Conservation (phyloP, 2,888 invertebrate genomes). For the Cheilosia impressa region DNA sequence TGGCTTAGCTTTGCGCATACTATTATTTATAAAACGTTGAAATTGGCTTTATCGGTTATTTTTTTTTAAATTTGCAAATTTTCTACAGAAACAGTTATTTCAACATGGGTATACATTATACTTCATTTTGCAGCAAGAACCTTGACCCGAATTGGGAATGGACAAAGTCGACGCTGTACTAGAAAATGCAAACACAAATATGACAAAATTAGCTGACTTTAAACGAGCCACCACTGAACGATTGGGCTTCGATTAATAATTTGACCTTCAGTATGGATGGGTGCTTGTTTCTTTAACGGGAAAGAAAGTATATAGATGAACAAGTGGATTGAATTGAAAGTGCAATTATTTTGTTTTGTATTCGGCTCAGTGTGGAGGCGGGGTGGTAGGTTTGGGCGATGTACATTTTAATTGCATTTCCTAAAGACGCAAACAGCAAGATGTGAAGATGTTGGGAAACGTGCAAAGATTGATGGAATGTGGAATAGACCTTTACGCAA, state of each 20-base stretch:
- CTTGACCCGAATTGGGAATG: slow-evolving; percentile 38
- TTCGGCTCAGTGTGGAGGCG: too few relatives aligned
- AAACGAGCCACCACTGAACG: background rate
- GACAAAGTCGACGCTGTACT: background rate
- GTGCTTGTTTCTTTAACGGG: slow-evolving; percentile 11
- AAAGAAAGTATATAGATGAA: slow-evolving; percentile 10
- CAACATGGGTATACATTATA: slow-evolving; percentile 4
- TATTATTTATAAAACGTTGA: slow-evolving; percentile 11
- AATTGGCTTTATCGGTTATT: background rate
- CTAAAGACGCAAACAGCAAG: too few relatives aligned
- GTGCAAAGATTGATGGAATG: too few relatives aligned
- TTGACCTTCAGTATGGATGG: slow-evolving; percentile 13
- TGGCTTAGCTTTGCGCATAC: slow-evolving; percentile 23
- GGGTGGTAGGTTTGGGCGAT: too few relatives aligned
- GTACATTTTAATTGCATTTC: too few relatives aligned
- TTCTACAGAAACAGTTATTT: slow-evolving; percentile 36
- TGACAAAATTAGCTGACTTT: slow-evolving; percentile 4
- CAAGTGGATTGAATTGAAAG: background rate
- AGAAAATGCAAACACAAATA: background rate
- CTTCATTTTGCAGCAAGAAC: slow-evolving; percentile 21
- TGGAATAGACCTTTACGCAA: too few relatives aligned
- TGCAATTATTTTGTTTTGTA: background rate
- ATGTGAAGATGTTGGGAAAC: too few relatives aligned
- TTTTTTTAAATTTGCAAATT: slow-evolving; percentile 5
- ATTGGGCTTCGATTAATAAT: slow-evolving; percentile 28